These are phyloP conservation scores for Ctenodactylus gundi DNA, from an alignment of 2,113 vertebrate genomes.

Conservation along the genomic window DNA sequence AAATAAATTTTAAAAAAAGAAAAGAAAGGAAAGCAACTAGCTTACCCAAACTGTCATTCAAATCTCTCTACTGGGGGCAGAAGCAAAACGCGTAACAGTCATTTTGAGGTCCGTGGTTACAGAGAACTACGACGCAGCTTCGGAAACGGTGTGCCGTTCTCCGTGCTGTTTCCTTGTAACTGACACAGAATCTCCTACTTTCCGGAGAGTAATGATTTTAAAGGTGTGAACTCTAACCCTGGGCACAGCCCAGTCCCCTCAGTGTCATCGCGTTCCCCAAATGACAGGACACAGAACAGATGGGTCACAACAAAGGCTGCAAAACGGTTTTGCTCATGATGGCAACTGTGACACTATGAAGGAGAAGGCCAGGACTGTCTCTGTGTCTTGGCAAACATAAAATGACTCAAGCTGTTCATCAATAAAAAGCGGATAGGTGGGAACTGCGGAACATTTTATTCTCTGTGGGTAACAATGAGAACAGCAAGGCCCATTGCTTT, in stretches of 20 bases:
- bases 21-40: too few species aligned
- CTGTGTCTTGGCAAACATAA: not conserved
- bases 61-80: not conserved
- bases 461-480: not conserved
- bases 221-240: slow-evolving; percentile 34
- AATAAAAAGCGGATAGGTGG: not conserved
- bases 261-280: not conserved
- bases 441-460: not conserved
- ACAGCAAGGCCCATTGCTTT: not conserved
- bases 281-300: not conserved
- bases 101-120: slow-evolving; percentile 49
- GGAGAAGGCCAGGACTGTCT: not conserved
- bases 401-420: not conserved
- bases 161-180: not conserved
- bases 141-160: slow-evolving; percentile 17
- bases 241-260: not conserved
- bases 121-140: not conserved
- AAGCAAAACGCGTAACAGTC: not conserved
- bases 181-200: slow-evolving; percentile 30
- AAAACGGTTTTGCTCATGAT: not conserved
- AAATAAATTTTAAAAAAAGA: too few species aligned
- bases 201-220: slow-evolving; percentile 22
- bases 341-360: not conserved
- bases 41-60: not conserved
- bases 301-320: not conserved